These are phyloP conservation scores for Pararge aegeria DNA, from an alignment of 1,140 invertebrate genomes.

Conservation along the genomic window DNA sequence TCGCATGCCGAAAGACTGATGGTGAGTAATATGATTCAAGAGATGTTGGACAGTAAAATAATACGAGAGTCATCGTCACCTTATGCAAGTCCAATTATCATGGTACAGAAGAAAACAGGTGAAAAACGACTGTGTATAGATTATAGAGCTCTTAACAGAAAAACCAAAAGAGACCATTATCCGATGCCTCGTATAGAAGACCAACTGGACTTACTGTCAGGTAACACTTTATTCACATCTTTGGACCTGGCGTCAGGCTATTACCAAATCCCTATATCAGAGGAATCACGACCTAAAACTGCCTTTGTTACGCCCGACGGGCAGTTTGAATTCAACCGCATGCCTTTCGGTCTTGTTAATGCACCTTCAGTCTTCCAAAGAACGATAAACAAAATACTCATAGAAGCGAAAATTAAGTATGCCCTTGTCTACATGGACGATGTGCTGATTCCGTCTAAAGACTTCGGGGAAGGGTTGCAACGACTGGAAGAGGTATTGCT, in stretches of 20 bases:
- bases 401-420: conserved; percentile 6
- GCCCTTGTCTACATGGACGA: conserved; percentile 16
- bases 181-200: conserved; percentile 19
- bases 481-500: conserved; percentile 18
- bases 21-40: conserved; percentile 15
- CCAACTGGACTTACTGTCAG: conserved; percentile 16
- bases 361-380: conserved; percentile 20
- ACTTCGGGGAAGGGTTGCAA: neutral
- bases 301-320: conserved; percentile 19
- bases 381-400: conserved; percentile 16
- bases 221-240: conserved; percentile 5
- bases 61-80: conserved; percentile 16
- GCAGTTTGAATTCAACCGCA: conserved; percentile 15
- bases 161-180: conserved; percentile 20
- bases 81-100: conserved; percentile 20
- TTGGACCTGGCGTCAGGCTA: conserved; percentile 21
- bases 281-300: conserved; percentile 11
- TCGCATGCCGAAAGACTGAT: conserved; percentile 5
- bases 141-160: conserved; percentile 19
- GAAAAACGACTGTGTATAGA: conserved; percentile 25
- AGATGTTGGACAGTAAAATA: conserved; percentile 16
- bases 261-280: conserved; percentile 14
- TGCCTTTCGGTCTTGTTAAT: conserved; percentile 21
- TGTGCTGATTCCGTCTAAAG: conserved; percentile 7
- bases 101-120: conserved; percentile 25